These are phyloP conservation scores for Agrilus cyanescens DNA, from an alignment of 2,888 invertebrate species.

Conservation along the genomic window DNA sequence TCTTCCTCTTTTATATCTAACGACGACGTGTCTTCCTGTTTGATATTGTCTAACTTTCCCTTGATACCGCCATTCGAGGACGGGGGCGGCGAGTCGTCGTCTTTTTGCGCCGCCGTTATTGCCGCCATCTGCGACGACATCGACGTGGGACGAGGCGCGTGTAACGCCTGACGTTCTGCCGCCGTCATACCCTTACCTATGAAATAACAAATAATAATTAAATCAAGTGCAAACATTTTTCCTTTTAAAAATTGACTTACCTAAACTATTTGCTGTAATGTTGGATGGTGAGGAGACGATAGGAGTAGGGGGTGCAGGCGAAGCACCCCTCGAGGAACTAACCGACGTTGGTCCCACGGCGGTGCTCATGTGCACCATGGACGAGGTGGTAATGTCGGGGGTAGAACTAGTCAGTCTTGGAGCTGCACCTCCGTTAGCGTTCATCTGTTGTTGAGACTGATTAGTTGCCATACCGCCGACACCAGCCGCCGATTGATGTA, in stretches of 20 bases:
- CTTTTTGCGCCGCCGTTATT: conserved; percentile 55
- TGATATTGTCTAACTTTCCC: conserved; percentile 53
- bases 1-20: conserved; percentile 56
- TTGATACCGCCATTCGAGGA: conserved; percentile 45
- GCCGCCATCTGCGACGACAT: conserved; percentile 65
- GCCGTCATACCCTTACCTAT: conserved; percentile 40
- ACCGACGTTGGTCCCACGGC: conserved; percentile 48
- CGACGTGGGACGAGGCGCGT: conserved; percentile 31
- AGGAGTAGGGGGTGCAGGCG: conserved; percentile 40
- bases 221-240: conserved; percentile 8
- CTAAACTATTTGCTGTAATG: conserved; percentile 33
- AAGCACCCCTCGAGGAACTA: conserved; percentile 47
- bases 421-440: conserved; percentile 24
- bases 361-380: conserved; percentile 43
- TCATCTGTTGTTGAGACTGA: conserved; percentile 25
- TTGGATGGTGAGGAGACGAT: conserved; percentile 32
- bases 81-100: conserved; percentile 51
- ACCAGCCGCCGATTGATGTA: conserved; percentile 22
- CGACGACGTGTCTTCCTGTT: conserved; percentile 43
- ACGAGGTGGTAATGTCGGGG: conserved; percentile 37
- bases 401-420: conserved; percentile 20
- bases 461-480: conserved; percentile 10
- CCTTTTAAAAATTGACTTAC: conserved; percentile 19
- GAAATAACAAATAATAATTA: conserved; percentile 11
- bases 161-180: conserved; percentile 39